Evolutionary conservation across 2,797 vertebrate genomes (phyloP), one percentile per base, ranked within the genome.

Genomic region (Notolabrus celidotus): DNA sequence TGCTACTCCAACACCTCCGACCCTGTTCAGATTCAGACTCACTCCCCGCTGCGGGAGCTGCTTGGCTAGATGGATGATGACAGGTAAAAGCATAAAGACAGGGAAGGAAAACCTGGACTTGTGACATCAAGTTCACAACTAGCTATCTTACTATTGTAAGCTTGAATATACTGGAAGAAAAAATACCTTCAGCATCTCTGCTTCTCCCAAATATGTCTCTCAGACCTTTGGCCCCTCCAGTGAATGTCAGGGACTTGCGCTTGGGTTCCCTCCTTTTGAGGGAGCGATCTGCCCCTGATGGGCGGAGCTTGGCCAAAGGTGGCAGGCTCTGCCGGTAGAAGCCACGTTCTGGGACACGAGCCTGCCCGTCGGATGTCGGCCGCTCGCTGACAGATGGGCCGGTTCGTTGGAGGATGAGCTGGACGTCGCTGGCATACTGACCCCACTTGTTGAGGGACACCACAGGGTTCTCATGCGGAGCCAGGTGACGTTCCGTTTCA

Each of bases 371-470:
- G 0, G 96, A 97, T 0, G 93, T 96, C 8, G 96, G 96, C 12
- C 96, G 86, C 90, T 98, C 97, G 25, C 96, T 97, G 12, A 96
- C 90, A 0, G 97, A 98, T 0, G 97, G 97, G 38, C 97, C 97
- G 0, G 97, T 99, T 8, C 97, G 94, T 0, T 96, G 95, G 50
- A 99, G 94, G 71, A 99, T 96, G 25, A 99, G 94, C 92, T 99
- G 97, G 16, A 99, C 97, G 0, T 99, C 97, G 33, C 96, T 96
- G 17, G 97, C 97, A 33, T 99, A 98, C 79, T 98, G 97, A 0
- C 98, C 98, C 98, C 98, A 99, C 77, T 98, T 99, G 91, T 98
- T 98, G 50, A 99, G 92, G 11, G 97, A 98, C 29, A 97, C 94
- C 72, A 99, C 95, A 0, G 97, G 97, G 78, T 96, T 97, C 73